Evolutionary conservation across 2,888 invertebrate species (phyloP), one percentile per base, ranked within the genome.

Genomic region (Phasia obesa): DNA sequence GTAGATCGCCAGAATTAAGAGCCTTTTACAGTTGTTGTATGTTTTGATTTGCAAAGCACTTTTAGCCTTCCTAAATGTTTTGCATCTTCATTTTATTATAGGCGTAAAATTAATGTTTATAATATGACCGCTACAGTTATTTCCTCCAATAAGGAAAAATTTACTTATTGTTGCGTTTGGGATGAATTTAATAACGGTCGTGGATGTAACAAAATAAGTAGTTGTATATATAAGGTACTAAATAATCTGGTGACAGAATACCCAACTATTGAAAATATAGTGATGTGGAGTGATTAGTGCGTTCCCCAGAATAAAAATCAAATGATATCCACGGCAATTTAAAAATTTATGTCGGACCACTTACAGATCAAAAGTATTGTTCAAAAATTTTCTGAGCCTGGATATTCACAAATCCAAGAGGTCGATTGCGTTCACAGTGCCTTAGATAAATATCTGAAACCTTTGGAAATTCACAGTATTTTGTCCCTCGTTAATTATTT

Each of bases 391-490:
- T n/a, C n/a, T n/a, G n/a, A 69, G 38, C 69, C 69, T 19, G 69
- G 55, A 11, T 38, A 69, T 53, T 69, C 38, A 27, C 38, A 51
- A 53, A 49, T 65, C 15, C 65, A 49, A 19, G 65, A 65, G 23
- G 51, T 65, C 31, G 65, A 65, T 27, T 65, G 65, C 31, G 49
- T 27, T 23, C 38, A 69, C 35, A 69, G 53, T 38, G 38, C 51
- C 4, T 51, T 38, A 23, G 53, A 69, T 21, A 53, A 31, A 44
- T 44, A 62, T 44, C 27, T 62, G 11, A 47, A 44, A 62, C 35
- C 4, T 65, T 31, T 65, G 17, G 65, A 65, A 49, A 65, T 65
- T 23, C 65, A 65, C 13, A 65, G 65, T 44, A 62, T 62, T 42
- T 62, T 62, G 17, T 38, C 19, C 9, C 67, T 67, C 51, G 23